Base-by-base conservation (phyloP, 2,888 invertebrate species). In the Drosophila maculinotata region DNA sequence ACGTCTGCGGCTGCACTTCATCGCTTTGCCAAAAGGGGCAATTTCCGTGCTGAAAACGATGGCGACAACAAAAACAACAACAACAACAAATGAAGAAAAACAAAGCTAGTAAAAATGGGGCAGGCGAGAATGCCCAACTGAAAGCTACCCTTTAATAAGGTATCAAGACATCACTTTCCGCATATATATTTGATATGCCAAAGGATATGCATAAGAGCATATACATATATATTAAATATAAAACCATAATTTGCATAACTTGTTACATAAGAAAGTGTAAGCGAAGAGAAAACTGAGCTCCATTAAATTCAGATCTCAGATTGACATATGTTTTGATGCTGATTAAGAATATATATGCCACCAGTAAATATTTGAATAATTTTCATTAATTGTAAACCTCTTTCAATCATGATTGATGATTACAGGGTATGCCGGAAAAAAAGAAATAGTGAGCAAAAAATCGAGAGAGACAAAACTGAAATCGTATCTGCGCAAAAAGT, bases 81-180 rank as follows among this genome's bases (percentile, higher is more conserved):
- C 49, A 47, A 51, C 44, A 58, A 58, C 76, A 56, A 76, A 54
- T 56, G 49, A 66, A 72, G 9, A 28, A 79, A 76, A 76, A 74
- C 79, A 87, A 84, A 79, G 20, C 20, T 20, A 78, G 80, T 79
- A 82, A 75, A 76, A 81, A 81, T 79, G 79, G 80, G 76, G 74
- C 80, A 5, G 7, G 1, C 0, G 9, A 4, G 25, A 6, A 8
- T 25, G 14, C 23, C 7, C 25, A 28, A 33, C 57, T 5, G 0
- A 0, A 3, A 14, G 33, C 4, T 42, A 15, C 41, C 53, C 33
- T 26, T 9, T 8, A 17, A 6, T 35, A 1, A 33, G 31, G 4
- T 12, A 10, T n/a, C n/a, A n/a, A n/a, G n/a, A n/a, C n/a, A n/a
- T n/a, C n/a, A n/a, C n/a, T n/a, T n/a, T n/a, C n/a, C n/a, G n/a